Evolutionary conservation across 2,113 vertebrate genomes (phyloP), one percentile per base, ranked within the genome.

Genomic region (Eublepharis macularius): DNA sequence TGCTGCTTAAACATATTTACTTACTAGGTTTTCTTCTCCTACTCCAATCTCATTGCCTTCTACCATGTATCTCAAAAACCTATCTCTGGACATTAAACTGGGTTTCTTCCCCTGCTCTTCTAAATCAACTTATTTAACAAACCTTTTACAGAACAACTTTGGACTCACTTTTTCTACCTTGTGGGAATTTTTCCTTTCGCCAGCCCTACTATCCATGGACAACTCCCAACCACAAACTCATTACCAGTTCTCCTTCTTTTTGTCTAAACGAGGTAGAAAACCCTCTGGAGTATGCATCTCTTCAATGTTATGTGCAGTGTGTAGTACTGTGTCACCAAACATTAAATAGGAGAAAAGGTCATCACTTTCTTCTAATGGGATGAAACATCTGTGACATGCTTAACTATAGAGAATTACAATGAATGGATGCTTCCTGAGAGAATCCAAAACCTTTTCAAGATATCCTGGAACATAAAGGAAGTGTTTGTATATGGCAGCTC

Each of bases 341-440:
- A 79, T 79, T 85, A 79, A 79, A 24, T 36, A 79, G 51, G 12
- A 57, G 32, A 39, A 70, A 49, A 79, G 29, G 24, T 85, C 49
- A 63, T 12, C n/a, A 73, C 19, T 79, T 79, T 5, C 1, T 39
- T 79, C 39, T 70, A 45, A 85, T 21, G 72, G 7, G 8, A 72
- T 45, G 32, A 79, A 85, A 72, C 4, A 70, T 72, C 41, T 79
- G 21, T 82, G 76, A 79, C 76, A 85, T 85, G 72, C 21, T 72
- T 51, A 85, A 79, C 68, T 60, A 45, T 13, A 60, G 68, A 73
- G 81, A 73, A 72, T 79, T 78, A 85, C 57, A 85, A 72, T 29
- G 26, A 70, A 76, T 5, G 26, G 65, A 85, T 57, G 49, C 26
- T 74, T 74, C 49, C 51, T 57, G 34, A 13, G 34, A 29, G 34